These are phyloP conservation scores for Lasioglossum morio DNA, from an alignment of 2,888 invertebrate genomes.

Conservation along the genomic window DNA sequence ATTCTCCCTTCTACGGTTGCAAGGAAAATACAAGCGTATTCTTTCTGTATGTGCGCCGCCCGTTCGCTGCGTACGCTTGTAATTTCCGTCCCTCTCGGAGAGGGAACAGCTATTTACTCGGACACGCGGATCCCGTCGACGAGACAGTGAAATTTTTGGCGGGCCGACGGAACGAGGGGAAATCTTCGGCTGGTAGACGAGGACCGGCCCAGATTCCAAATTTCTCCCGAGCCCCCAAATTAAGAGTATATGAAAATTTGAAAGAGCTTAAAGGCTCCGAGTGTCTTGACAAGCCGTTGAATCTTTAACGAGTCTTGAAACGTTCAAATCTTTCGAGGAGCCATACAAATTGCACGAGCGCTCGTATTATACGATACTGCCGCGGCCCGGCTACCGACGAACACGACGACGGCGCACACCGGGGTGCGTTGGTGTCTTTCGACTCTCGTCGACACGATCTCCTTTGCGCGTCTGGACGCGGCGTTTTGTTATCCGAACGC, in stretches of 20 bases:
- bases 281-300: constrained; percentile 17
- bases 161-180: neutral
- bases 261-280: constrained; percentile 11
- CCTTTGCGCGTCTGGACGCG: too few species aligned
- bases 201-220: neutral
- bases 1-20: constrained; percentile 71
- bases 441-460: neutral
- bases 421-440: neutral
- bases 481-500: too few species aligned
- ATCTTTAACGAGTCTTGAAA: constrained; percentile 24
- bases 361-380: constrained; percentile 7
- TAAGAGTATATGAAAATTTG: constrained; percentile 18
- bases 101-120: constrained; percentile 48
- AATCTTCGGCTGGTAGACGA: neutral
- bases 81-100: constrained; percentile 43
- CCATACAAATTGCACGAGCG: constrained; percentile 21
- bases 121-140: neutral
- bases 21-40: constrained; percentile 71
- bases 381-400: neutral
- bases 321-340: constrained; percentile 31
- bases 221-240: neutral
- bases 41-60: constrained; percentile 38
- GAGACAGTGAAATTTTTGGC: neutral
- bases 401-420: neutral
- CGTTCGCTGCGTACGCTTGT: constrained; percentile 34